A percentile compares a stretch with the other conserved stretches of the same genome.
Conservation (phyloP, 2,113 vertebrate species). For the Salvelinus fontinalis region DNA sequence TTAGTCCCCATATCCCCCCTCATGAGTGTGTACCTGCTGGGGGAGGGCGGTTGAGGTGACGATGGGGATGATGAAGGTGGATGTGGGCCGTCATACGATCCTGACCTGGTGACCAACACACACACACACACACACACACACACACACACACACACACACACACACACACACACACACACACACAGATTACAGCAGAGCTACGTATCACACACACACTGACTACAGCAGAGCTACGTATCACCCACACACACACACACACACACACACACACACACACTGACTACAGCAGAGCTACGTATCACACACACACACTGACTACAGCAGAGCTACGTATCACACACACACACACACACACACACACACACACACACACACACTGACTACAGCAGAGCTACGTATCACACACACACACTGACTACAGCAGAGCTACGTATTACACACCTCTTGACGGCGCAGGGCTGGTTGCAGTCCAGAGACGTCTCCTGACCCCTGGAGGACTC, state of each 20-base stretch:
- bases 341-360: slow-evolving; percentile 3
- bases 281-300: no score
- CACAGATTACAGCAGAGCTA: not conserved
- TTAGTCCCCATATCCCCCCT: no score
- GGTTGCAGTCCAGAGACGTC: slow-evolving; percentile 72
- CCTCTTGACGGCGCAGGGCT: slow-evolving; percentile 75
- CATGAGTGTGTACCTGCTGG: slow-evolving; percentile 70
- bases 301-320: not conserved
- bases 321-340: slow-evolving; percentile 1
- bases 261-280: slow-evolving; percentile 30
- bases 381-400: no score
- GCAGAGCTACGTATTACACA: not conserved
- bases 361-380: slow-evolving; percentile 17
- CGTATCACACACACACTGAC: not conserved
- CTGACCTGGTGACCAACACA: slow-evolving; percentile 2
- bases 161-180: slow-evolving; percentile 10
- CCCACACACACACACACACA: no score
- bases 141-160: slow-evolving; percentile 24
- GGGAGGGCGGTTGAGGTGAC: slow-evolving; percentile 73
- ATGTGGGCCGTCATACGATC: slow-evolving; percentile 39
- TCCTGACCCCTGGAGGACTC: slow-evolving; percentile 72
- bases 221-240: not conserved
- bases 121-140: not conserved
- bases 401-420: not conserved
- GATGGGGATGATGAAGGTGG: slow-evolving; percentile 63